A percentile compares a stretch with the other conserved stretches of the same genome.
phyloP scores from a whole-genome alignment of 2,113 vertebrate species.

The Arenaria interpres region DNA sequence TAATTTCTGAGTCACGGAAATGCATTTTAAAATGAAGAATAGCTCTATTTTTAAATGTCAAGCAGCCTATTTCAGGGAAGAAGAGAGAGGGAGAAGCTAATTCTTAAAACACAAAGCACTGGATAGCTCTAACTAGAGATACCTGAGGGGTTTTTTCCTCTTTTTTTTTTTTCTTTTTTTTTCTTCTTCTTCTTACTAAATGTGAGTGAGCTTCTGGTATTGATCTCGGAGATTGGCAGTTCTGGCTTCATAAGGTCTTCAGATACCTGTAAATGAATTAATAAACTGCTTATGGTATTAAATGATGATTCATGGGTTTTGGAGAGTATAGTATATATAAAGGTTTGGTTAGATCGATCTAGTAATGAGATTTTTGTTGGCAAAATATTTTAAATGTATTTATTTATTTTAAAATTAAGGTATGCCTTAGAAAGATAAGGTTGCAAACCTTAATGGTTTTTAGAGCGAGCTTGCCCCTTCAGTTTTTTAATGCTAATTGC shows the following conservation, averaged over 20 bases:
- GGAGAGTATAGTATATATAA: too few species aligned
- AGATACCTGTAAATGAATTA: slow-evolving; percentile 55
- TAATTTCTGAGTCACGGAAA: neutral
- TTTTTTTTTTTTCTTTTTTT: neutral
- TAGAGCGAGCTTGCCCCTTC: neutral
- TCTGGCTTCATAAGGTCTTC: slow-evolving; percentile 6
- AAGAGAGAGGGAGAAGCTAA: neutral
- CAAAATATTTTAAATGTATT: neutral
- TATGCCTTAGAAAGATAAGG: neutral
- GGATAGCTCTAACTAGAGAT: neutral
- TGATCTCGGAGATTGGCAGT: neutral
- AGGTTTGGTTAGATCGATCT: neutral
- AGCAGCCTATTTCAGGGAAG: neutral
- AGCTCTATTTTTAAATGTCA: slow-evolving; percentile 36
- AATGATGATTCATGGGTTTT: slow-evolving; percentile 21
- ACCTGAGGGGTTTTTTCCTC: neutral
- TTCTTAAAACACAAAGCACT: slow-evolving; percentile 3
- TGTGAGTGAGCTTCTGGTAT: slow-evolving; percentile 5
- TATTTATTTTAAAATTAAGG: neutral
- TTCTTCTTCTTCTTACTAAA: neutral
- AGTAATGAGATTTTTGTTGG: neutral
- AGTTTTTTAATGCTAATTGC: neutral
- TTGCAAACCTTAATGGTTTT: neutral
- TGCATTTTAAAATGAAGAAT: slow-evolving; percentile 28
- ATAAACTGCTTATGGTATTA: slow-evolving; percentile 28